A percentile compares a stretch with the other conserved stretches of the same genome.
Evolutionary conservation across 2,797 vertebrate species (phyloP).

Genomic region (Chromobotia macracanthus): DNA sequence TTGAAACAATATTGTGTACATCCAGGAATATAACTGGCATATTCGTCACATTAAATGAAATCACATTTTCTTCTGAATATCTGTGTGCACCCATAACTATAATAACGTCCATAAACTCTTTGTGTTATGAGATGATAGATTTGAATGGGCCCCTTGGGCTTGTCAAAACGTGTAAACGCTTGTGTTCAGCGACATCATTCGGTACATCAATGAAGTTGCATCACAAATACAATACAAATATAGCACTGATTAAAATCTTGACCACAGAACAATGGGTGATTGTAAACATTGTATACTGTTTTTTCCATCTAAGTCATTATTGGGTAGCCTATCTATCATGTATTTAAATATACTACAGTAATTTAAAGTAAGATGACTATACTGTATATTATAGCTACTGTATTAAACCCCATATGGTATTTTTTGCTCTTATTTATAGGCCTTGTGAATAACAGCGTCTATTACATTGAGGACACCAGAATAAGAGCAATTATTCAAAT

Average conservation of each 20-base stretch:
- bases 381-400: too few relatives aligned
- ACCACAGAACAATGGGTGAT: conserved; percentile 39
- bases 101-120: conserved; percentile 18
- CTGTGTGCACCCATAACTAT: conserved; percentile 5
- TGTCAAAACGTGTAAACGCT: conserved; percentile 7
- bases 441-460: background rate
- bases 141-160: conserved; percentile 4
- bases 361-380: background rate
- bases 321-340: too few relatives aligned
- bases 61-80: background rate
- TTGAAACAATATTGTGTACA: background rate
- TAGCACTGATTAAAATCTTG: background rate
- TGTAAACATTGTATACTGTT: conserved; percentile 35
- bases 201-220: conserved; percentile 33
- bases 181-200: conserved; percentile 50
- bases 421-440: background rate
- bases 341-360: too few relatives aligned
- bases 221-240: conserved; percentile 4
- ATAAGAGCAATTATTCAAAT: background rate
- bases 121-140: conserved; percentile 2
- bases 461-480: background rate
- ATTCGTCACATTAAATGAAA: conserved; percentile 4
- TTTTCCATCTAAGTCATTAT: too few relatives aligned
- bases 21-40: background rate
- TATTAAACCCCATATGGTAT: too few relatives aligned